Evolutionary conservation across 2,797 vertebrate species (phyloP).

Genomic region (Morelia viridis): DNA sequence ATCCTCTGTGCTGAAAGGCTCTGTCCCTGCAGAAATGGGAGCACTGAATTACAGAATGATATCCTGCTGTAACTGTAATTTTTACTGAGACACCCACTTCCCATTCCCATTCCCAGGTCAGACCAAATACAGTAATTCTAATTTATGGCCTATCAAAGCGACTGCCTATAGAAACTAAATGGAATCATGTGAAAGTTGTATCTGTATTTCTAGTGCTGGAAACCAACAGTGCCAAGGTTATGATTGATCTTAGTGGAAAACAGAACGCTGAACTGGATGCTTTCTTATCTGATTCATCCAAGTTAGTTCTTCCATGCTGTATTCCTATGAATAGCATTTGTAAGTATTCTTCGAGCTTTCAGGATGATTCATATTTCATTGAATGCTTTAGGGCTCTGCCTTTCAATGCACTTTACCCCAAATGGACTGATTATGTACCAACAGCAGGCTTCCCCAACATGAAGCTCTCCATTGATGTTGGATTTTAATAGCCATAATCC

Average conservation of each 20-base stretch:
- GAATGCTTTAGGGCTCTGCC: background rate
- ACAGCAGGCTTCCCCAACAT: background rate
- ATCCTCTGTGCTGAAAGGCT: background rate
- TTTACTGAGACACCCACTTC: background rate
- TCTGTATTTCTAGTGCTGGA: background rate
- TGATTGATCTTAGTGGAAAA: background rate
- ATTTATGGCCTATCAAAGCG: background rate
- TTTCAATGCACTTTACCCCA: background rate
- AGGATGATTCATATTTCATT: background rate
- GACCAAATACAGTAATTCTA: background rate
- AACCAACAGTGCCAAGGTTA: background rate
- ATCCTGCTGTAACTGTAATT: background rate
- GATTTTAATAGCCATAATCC: background rate
- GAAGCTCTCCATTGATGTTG: background rate
- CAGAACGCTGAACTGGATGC: background rate
- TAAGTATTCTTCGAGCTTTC: background rate
- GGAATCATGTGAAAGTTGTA: background rate
- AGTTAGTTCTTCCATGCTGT: background rate
- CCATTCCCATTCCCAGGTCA: background rate
- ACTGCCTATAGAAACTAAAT: background rate
- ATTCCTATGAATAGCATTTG: background rate
- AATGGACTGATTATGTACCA: background rate
- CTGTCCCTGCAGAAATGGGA: background rate
- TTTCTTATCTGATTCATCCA: background rate
- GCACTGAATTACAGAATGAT: background rate